Evolutionary conservation across 2,888 invertebrate species (phyloP), one percentile per base, ranked within the genome.

Genomic region (Carpatolechia fugitivella): DNA sequence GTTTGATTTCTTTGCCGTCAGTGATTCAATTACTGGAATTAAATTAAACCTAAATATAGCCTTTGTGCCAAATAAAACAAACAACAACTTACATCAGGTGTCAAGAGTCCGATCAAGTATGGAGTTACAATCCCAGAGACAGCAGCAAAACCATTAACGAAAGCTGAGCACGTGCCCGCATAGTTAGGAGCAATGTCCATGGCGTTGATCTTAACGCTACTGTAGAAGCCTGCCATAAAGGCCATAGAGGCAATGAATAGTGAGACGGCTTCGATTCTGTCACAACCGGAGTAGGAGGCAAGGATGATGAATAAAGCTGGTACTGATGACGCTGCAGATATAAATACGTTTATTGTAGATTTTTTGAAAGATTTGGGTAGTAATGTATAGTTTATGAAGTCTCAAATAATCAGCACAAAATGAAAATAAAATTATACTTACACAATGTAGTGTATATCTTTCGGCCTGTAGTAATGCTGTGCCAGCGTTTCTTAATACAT

Each of bases 211-310:
- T 93, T 93, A 68, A 93, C 91, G 56, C 93, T 93, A 64, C 93
- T 92, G 69, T 94, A 94, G 76, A 92, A 94, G 0, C 93, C 92
- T 1, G 93, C 94, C 93, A 94, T 94, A 58, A 93, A 91, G 33
- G 91, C 92, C 92, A 93, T 91, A 30, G 89, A 91, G 30, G 92
- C 74, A 52, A 93, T 92, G 72, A 93, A 92, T 56, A 93, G 79
- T 40, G 91, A 86, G 5, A 93, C 90, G 48, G 90, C 71, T 58
- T 78, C 66, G 14, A 75, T 44, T 11, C 89, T 73, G 65, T 93
- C 82, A 68, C 93, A 93, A 38, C 92, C 93, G 1, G 92, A 91
- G 69, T 93, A 93, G 50, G 93, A 92, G 40, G 93, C 93, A 52
- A 90, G 84, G 60, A 93, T 85, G 47, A 93, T 91, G 69, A 93